Evolutionary conservation across 2,888 invertebrate species (phyloP), one percentile per base, ranked within the genome.

Genomic region (Agonopterix arenella): DNA sequence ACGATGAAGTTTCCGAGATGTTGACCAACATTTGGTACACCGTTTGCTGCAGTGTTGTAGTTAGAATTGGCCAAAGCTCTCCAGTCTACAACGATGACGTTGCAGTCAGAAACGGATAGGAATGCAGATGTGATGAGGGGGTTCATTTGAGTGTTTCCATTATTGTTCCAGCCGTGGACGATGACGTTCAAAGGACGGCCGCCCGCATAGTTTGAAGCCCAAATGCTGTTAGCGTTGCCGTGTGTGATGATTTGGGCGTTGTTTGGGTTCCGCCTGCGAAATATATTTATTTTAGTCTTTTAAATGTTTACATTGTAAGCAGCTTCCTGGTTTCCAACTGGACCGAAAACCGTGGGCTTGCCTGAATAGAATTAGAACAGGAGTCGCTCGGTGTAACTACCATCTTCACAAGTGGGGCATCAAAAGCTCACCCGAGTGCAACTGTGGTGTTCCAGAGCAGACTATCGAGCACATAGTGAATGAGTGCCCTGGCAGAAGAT

Each of bases 151-250:
- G 70, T 61, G 50, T 70, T 65, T 37, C 78, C 78, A 42, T 76
- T 64, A 55, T 69, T 71, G 55, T 74, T 77, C 82, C 82, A 84
- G 11, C 84, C 84, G 51, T 84, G 84, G 11, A 76, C 75, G 44
- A 84, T 60, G 7, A 84, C 76, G 47, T 72, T 74, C 0, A 72
- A 51, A 0, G 68, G 70, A 11, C 72, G 68, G 42, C 51, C 59
- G 5, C 52, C 57, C 8, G 48, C 52, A 56, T 74, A 84, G 60
- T 80, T 75, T 0, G 84, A 82, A 46, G 56, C 68, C 38, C 60
- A 54, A 18, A 84, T 60, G 8, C 70, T 63, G 60, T 75, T 72
- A 1, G 66, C 66, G 38, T 86, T 69, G 4, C 74, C 76, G 48
- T 78, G 56, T 0, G 59, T 56, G 1, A 88, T 61, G 1, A 80